Evolutionary conservation across 2,888 invertebrate genomes (phyloP).

Genomic region (Napeogenes sylphis): DNA sequence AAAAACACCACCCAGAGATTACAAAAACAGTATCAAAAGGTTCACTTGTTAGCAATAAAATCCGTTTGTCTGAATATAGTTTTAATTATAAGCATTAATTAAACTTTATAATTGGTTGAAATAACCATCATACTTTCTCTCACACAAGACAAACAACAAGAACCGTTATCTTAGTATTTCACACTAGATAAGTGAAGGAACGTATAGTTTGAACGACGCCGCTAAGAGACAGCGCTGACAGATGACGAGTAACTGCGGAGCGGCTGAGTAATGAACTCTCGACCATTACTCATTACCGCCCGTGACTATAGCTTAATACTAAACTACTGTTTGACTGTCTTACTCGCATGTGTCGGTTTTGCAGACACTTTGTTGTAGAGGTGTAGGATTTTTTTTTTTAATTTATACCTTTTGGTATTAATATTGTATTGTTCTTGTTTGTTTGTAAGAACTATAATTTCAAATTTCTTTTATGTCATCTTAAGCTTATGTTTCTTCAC

Average conservation of each 20-base stretch:
- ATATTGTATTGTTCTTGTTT: no score
- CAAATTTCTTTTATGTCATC: neutral
- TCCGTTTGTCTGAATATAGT: slow-evolving; percentile 14
- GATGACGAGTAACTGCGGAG: slow-evolving; percentile 63
- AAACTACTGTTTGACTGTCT: slow-evolving; percentile 18
- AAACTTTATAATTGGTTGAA: slow-evolving; percentile 7
- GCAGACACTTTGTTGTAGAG: neutral
- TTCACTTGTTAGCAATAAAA: slow-evolving; percentile 32
- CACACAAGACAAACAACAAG: slow-evolving; percentile 15
- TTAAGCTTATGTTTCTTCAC: neutral
- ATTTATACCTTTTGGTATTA: neutral
- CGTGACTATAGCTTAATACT: slow-evolving; percentile 42
- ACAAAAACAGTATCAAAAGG: slow-evolving; percentile 36
- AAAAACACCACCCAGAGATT: slow-evolving; percentile 39
- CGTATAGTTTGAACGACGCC: slow-evolving; percentile 34
- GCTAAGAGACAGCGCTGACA: slow-evolving; percentile 49
- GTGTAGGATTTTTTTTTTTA: neutral
- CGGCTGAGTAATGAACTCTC: slow-evolving; percentile 65
- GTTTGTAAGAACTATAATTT: neutral
- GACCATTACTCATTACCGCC: slow-evolving; percentile 50
- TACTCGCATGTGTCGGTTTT: neutral
- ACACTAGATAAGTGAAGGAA: slow-evolving; percentile 32
- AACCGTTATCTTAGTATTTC: slow-evolving; percentile 33
- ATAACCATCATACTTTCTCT: slow-evolving; percentile 4
- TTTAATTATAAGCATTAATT: neutral